These are phyloP conservation scores for Chlamydotis undulata DNA, from an alignment of 2,113 vertebrate species.

Conservation along the genomic window DNA sequence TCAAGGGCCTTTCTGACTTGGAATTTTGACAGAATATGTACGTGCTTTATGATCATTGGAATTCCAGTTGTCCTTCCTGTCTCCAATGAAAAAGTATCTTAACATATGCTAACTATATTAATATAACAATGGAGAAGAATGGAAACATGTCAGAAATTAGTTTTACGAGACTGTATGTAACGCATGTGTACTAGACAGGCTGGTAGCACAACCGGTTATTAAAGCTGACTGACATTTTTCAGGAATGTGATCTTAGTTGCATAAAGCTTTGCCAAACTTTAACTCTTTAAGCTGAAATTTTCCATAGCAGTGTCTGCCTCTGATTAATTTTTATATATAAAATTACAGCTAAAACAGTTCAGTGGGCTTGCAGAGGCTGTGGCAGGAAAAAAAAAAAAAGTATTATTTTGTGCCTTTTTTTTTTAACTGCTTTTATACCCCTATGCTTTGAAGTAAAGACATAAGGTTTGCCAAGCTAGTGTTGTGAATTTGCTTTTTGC, in stretches of 20 bases:
- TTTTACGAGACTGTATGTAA: slow-evolving; percentile 20
- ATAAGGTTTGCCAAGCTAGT: background rate
- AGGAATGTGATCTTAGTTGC: background rate
- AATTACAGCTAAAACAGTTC: background rate
- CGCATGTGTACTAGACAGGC: background rate
- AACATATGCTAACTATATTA: slow-evolving; percentile 43
- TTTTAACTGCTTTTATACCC: background rate
- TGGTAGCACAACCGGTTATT: slow-evolving; percentile 15
- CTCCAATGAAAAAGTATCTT: slow-evolving; percentile 16
- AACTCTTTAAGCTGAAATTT: slow-evolving; percentile 12
- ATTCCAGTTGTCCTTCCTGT: slow-evolving; percentile 61
- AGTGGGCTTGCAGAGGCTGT: background rate
- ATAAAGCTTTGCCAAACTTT: slow-evolving; percentile 4
- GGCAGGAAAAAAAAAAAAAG: background rate
- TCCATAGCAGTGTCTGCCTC: background rate
- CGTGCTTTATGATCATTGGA: slow-evolving; percentile 35
- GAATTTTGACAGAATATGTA: slow-evolving; percentile 44
- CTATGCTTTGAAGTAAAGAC: background rate
- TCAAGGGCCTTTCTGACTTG: slow-evolving; percentile 50
- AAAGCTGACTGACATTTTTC: background rate
- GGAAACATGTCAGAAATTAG: slow-evolving; percentile 34
- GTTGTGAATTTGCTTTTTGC: slow-evolving; percentile 5
- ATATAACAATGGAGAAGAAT: slow-evolving; percentile 36
- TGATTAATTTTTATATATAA: background rate
- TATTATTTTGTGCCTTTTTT: background rate